Conservation (phyloP, 2,797 vertebrate genomes). For the Pangasius mekongensis region DNA sequence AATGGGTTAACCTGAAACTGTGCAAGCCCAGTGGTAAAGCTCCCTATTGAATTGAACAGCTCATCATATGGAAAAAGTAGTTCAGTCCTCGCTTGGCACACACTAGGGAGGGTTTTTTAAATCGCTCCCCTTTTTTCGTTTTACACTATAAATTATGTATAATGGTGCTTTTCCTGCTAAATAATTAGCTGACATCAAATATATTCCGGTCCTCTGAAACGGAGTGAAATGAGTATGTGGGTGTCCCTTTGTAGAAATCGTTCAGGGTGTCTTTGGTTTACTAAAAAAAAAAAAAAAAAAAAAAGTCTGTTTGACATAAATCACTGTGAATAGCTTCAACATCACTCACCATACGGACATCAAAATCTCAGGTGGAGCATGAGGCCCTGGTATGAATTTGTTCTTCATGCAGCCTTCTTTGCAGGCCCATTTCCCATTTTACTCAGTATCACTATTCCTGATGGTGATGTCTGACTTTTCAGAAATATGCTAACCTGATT, state of each 20-base stretch:
- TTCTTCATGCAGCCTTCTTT: constrained; percentile 1
- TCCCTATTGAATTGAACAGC: constrained; percentile 72
- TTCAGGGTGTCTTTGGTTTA: constrained; percentile 16
- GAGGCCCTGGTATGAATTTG: not conserved
- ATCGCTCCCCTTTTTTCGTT: constrained; percentile 58
- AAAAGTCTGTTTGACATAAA: not conserved
- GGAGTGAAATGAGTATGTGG: constrained; percentile 31
- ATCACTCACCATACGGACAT: not conserved
- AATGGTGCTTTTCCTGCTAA: constrained; percentile 59
- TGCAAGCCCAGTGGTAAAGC: constrained; percentile 62
- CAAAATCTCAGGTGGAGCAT: not conserved
- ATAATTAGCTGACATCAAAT: constrained; percentile 60
- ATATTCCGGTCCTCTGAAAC: constrained; percentile 46
- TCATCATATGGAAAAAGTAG: constrained; percentile 67
- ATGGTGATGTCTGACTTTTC: not conserved
- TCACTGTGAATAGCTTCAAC: constrained; percentile 11
- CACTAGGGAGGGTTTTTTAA: constrained; percentile 62
- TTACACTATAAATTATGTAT: constrained; percentile 63
- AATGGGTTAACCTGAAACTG: constrained; percentile 68
- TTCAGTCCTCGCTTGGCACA: constrained; percentile 60
- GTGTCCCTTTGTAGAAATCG: constrained; percentile 28
- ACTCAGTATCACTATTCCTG: not conserved
- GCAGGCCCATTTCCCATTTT: not conserved
- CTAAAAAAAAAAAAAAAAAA: constrained; percentile 12
- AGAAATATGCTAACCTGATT: not conserved